A percentile compares a stretch with the other conserved stretches of the same genome.
Conservation (phyloP, 1,140 invertebrate genomes). For the Vanessa tameamea region DNA sequence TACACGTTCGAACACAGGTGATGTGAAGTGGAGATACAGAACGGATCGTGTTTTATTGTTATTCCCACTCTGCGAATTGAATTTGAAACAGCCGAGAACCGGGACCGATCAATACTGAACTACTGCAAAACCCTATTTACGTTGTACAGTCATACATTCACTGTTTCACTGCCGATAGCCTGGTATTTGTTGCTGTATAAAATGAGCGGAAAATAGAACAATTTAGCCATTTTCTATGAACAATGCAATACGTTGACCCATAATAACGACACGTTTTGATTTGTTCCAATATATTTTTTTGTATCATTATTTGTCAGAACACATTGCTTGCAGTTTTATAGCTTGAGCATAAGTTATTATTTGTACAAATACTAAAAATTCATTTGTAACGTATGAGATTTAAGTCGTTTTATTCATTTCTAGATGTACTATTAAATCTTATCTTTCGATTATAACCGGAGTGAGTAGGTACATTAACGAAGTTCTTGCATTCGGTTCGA, state of each 20-base stretch:
- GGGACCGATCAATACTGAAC: constrained; percentile 62
- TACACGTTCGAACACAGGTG: constrained; percentile 70
- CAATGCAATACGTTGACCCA: too few relatives aligned
- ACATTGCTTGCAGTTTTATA: too few relatives aligned
- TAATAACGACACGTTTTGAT: too few relatives aligned
- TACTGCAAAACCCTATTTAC: constrained; percentile 36
- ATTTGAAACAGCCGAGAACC: constrained; percentile 69
- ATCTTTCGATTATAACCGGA: background rate
- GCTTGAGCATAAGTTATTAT: too few relatives aligned
- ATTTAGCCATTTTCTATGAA: too few relatives aligned
- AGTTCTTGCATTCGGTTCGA: constrained; percentile 49
- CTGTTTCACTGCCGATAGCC: background rate
- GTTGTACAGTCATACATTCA: constrained; percentile 12
- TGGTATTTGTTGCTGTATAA: constrained; percentile 1
- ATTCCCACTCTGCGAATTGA: constrained; percentile 77
- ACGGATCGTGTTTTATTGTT: constrained; percentile 73
- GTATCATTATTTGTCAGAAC: too few relatives aligned
- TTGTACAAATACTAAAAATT: too few relatives aligned
- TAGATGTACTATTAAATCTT: background rate
- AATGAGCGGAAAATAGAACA: too few relatives aligned
- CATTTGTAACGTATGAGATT: too few relatives aligned
- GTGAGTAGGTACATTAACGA: background rate
- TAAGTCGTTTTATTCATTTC: too few relatives aligned
- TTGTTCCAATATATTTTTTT: too few relatives aligned
- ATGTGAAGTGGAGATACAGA: constrained; percentile 62